Conservation (phyloP, 2,888 invertebrate species). For the Amphipyra tragopoginis region DNA sequence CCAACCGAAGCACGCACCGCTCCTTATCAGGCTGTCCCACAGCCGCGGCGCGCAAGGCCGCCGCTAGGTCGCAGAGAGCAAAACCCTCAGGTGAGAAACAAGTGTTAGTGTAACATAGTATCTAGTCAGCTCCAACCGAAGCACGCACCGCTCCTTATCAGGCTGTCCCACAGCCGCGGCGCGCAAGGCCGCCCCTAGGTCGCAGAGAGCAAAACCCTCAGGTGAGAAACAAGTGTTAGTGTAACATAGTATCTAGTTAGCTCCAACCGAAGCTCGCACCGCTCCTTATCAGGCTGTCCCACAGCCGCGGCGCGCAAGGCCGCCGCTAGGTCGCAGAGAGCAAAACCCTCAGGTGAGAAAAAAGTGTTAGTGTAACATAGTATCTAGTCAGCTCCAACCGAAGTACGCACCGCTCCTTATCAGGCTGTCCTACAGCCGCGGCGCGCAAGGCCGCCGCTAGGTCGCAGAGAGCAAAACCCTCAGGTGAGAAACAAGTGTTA, state of each 20-base stretch:
- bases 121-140: constrained; percentile 98
- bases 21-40: constrained; percentile 99
- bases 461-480: constrained; percentile 89
- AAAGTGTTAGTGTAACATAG: neutral
- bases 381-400: constrained; percentile 98
- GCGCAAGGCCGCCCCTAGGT: constrained; percentile 95
- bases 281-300: constrained; percentile 99
- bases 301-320: constrained; percentile 98
- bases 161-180: constrained; percentile 99
- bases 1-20: constrained; percentile 98
- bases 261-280: constrained; percentile 98
- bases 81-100: constrained; percentile 70
- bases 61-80: constrained; percentile 92
- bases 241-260: constrained; percentile 91
- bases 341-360: constrained; percentile 73
- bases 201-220: constrained; percentile 88
- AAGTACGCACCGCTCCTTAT: constrained; percentile 98
- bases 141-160: constrained; percentile 98
- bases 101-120: neutral
- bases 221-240: too few relatives aligned
- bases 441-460: constrained; percentile 96
- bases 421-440: constrained; percentile 99
- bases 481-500: constrained; percentile 64
- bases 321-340: constrained; percentile 92
- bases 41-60: constrained; percentile 97